phyloP scores from a whole-genome alignment of 2,888 invertebrate genomes.

The Tenodera sinensis region DNA sequence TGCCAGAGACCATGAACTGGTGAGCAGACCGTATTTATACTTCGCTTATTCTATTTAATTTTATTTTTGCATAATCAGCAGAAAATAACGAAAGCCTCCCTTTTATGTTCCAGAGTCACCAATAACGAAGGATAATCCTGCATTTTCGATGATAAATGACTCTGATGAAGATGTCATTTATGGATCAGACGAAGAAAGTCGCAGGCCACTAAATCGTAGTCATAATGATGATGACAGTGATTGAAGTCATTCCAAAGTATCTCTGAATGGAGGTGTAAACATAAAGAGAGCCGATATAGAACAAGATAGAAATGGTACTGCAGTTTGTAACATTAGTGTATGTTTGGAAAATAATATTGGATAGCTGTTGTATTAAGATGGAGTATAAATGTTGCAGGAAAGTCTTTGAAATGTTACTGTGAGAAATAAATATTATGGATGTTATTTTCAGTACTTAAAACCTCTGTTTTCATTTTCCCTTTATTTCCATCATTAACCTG shows the following conservation, averaged over 20 bases:
- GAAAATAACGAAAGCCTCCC: not conserved
- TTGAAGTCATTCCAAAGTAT: conserved; percentile 42
- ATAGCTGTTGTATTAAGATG: not conserved
- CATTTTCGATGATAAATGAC: conserved; percentile 97
- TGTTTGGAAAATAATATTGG: too few species aligned
- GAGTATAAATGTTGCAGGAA: not conserved
- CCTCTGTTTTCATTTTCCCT: not conserved
- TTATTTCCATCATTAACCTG: not conserved
- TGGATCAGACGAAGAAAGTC: conserved; percentile 85
- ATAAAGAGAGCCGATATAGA: not conserved
- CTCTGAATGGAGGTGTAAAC: not conserved
- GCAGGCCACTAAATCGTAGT: conserved; percentile 71
- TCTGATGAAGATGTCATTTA: conserved; percentile 96
- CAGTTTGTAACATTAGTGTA: not conserved
- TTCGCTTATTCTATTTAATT: too few species aligned
- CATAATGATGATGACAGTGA: conserved; percentile 71
- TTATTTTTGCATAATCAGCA: too few species aligned
- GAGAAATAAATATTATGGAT: not conserved
- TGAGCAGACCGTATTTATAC: too few species aligned
- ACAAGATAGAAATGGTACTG: not conserved
- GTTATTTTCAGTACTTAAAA: not conserved
- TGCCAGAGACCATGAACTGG: too few species aligned
- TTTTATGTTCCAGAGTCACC: conserved; percentile 63
- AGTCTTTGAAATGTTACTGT: not conserved
- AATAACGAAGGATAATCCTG: conserved; percentile 95